Conservation (phyloP, 1,140 invertebrate species). For the Nebria ingens region DNA sequence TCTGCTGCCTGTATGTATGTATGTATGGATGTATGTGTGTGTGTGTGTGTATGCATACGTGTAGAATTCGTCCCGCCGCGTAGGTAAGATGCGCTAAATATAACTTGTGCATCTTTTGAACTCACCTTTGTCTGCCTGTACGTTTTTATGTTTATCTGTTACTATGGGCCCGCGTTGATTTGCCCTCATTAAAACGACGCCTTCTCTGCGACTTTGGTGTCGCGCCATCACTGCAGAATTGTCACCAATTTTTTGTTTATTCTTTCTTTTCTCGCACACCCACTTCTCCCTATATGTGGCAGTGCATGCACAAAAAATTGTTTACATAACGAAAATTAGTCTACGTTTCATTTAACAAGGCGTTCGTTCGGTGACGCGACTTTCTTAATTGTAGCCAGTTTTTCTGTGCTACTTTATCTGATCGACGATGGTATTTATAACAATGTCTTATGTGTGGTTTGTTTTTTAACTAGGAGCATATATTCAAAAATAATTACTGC, state of each 20-base stretch:
- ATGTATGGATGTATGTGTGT: too few relatives aligned
- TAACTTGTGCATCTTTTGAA: neutral
- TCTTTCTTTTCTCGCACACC: neutral
- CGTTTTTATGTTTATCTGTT: neutral
- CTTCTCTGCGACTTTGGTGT: neutral
- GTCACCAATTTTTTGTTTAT: neutral
- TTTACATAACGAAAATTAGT: constrained; percentile 7
- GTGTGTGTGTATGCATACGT: too few relatives aligned
- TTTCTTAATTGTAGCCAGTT: neutral
- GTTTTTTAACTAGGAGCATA: too few relatives aligned
- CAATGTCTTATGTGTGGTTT: too few relatives aligned
- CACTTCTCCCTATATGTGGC: neutral
- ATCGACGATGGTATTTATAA: too few relatives aligned
- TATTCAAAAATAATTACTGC: too few relatives aligned
- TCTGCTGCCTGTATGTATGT: too few relatives aligned
- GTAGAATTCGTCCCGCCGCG: too few relatives aligned
- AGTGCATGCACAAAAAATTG: neutral
- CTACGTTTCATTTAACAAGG: constrained; percentile 7
- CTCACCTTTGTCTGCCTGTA: constrained; percentile 1
- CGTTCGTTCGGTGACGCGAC: neutral
- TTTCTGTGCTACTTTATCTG: too few relatives aligned
- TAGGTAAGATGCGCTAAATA: constrained; percentile 2
- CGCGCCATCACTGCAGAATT: neutral
- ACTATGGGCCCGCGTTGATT: neutral
- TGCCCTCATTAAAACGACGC: neutral